Evolutionary conservation across 2,888 invertebrate genomes (phyloP).

Genomic region (Lochmaea capreae): DNA sequence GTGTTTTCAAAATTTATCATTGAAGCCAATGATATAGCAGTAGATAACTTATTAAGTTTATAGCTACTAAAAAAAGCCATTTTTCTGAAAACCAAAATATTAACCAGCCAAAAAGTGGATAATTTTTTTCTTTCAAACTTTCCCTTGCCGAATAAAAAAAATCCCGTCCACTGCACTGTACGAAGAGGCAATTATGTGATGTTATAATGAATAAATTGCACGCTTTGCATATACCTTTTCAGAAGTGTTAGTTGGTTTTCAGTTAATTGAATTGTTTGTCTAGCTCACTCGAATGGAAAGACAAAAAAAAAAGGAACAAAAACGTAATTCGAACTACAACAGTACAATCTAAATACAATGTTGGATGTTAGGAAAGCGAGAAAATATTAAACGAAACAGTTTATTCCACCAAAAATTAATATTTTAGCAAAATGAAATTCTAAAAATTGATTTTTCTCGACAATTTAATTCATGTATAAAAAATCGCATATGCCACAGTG

Average conservation of each 20-base stretch:
- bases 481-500: too few relatives aligned
- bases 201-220: constrained; percentile 10
- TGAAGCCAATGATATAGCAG: too few relatives aligned
- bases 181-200: background rate
- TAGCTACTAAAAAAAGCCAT: too few relatives aligned
- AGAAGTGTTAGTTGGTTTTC: background rate
- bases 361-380: background rate
- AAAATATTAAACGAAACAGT: background rate
- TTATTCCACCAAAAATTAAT: background rate
- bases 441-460: too few relatives aligned
- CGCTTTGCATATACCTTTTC: background rate
- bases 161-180: background rate
- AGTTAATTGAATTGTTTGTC: constrained; percentile 14
- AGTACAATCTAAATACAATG: background rate
- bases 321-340: background rate
- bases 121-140: too few relatives aligned
- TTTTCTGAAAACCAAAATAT: too few relatives aligned
- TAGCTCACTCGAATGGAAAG: background rate
- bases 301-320: background rate
- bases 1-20: too few relatives aligned
- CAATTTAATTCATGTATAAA: too few relatives aligned
- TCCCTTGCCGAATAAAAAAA: too few relatives aligned
- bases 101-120: too few relatives aligned
- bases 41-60: too few relatives aligned
- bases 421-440: background rate